phyloP scores from a whole-genome alignment of 2,113 vertebrate genomes.

The human (Homo sapiens) region GRCh38 chr3:174889001-174889500 shows the following conservation, averaged over 20 bases:
- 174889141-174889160: background rate
- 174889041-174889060: background rate
- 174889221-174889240: background rate
- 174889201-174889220: background rate
- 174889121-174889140: background rate
- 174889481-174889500: background rate
- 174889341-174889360: conserved; percentile 5
- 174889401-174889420: background rate
- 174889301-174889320: background rate
- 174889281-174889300: background rate
- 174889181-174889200: background rate
- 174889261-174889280: background rate
- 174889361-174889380: conserved; percentile 30
- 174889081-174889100: background rate
- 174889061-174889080: background rate
- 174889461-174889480: background rate
- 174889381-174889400: background rate
- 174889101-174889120: background rate
- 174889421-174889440: background rate
- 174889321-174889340: background rate
- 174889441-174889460: background rate
- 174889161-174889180: background rate
- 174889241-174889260: conserved; percentile 14
- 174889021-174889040: background rate
- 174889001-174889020: background rate